phyloP scores from a whole-genome alignment of 2,888 invertebrate species.

The Invenusta paracnida region DNA sequence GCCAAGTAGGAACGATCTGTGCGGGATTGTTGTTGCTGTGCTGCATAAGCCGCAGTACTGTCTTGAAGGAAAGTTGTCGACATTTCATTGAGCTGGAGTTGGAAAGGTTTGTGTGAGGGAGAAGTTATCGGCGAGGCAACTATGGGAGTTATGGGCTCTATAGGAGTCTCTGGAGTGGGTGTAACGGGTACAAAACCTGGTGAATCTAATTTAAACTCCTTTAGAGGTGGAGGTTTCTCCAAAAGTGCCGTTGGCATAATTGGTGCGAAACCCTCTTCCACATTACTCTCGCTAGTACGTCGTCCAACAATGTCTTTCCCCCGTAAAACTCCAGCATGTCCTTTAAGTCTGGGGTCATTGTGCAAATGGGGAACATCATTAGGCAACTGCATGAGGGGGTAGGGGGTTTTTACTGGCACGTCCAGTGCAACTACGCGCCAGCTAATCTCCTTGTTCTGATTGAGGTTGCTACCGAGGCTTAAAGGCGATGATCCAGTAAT shows the following conservation, averaged over 20 bases:
- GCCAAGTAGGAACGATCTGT: slow-evolving; percentile 33
- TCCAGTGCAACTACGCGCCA: slow-evolving; percentile 39
- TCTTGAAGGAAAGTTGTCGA: background rate
- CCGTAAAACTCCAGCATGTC: slow-evolving; percentile 32
- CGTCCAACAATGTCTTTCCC: background rate
- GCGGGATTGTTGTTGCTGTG: background rate
- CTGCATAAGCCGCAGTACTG: background rate
- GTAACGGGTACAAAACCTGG: background rate
- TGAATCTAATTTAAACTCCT: background rate
- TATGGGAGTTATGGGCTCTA: background rate
- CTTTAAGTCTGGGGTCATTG: slow-evolving; percentile 40
- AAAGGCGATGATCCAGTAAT: slow-evolving; percentile 5
- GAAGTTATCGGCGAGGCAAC: background rate
- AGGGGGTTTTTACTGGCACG: slow-evolving; percentile 40
- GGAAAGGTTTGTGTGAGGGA: slow-evolving; percentile 4
- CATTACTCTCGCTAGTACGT: background rate
- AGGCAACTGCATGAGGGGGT: slow-evolving; percentile 39
- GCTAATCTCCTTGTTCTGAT: background rate
- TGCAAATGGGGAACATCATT: slow-evolving; percentile 35
- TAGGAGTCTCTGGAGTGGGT: background rate
- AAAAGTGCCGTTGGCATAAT: slow-evolving; percentile 1
- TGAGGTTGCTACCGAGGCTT: background rate
- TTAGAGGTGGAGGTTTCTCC: slow-evolving; percentile 20
- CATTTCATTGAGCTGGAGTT: slow-evolving; percentile 30
- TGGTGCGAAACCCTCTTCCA: slow-evolving; percentile 3